phyloP scores from a whole-genome alignment of 2,888 invertebrate genomes.

The Syrista parreyssii region DNA sequence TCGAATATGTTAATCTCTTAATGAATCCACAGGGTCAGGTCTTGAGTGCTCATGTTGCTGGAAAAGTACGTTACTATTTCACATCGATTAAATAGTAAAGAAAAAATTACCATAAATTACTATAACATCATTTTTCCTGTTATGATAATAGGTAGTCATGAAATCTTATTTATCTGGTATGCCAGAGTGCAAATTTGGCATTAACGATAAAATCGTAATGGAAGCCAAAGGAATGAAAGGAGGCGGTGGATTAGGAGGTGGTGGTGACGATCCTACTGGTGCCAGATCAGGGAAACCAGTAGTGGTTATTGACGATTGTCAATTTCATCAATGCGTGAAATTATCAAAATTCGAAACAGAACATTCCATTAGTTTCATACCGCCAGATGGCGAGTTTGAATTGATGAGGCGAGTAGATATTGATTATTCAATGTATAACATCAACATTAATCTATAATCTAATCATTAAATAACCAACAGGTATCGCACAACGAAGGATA shows the following conservation, averaged over 20 bases:
- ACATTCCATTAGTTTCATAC: slow-evolving; percentile 99
- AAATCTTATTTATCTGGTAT: slow-evolving; percentile 99
- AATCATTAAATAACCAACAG: slow-evolving; percentile 63
- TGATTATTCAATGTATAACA: slow-evolving; percentile 13
- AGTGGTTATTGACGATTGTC: slow-evolving; percentile 99
- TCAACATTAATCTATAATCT: slow-evolving; percentile 1
- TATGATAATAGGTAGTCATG: slow-evolving; percentile 83
- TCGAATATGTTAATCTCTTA: slow-evolving; percentile 98
- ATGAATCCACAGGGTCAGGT: slow-evolving; percentile 99
- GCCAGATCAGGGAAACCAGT: slow-evolving; percentile 96
- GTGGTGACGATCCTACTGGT: slow-evolving; percentile 74
- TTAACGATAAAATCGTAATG: slow-evolving; percentile 99
- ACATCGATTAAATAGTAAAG: not conserved
- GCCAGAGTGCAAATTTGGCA: slow-evolving; percentile 99
- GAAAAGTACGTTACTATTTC: slow-evolving; percentile 71
- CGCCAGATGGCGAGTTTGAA: slow-evolving; percentile 99
- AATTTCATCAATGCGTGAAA: slow-evolving; percentile 99
- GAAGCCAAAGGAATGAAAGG: slow-evolving; percentile 88
- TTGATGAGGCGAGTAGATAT: slow-evolving; percentile 84
- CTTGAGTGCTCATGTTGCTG: slow-evolving; percentile 98
- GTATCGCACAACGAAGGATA: slow-evolving; percentile 99
- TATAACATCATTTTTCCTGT: not conserved
- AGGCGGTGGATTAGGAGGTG: slow-evolving; percentile 68
- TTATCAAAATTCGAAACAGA: slow-evolving; percentile 99
- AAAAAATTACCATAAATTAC: not conserved